Evolutionary conservation across 2,113 vertebrate genomes (phyloP).

Genomic region (Sprattus sprattus): DNA sequence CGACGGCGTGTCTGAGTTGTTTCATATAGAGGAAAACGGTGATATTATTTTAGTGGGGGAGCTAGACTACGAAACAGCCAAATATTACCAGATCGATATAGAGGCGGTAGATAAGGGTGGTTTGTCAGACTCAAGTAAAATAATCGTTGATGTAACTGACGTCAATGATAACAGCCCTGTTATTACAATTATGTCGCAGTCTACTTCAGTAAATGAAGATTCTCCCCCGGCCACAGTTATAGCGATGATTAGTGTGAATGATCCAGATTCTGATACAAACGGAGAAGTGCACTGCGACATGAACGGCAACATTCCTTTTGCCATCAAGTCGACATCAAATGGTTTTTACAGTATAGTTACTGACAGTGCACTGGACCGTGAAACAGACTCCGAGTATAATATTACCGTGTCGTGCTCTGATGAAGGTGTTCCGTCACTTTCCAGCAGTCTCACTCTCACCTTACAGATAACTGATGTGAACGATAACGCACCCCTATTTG

Average conservation of each 20-base stretch:
- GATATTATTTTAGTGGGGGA: neutral
- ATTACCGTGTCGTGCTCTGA: neutral
- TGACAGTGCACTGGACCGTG: slow-evolving; percentile 2
- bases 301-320: slow-evolving; percentile 34
- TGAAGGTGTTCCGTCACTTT: neutral
- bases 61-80: neutral
- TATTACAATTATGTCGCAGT: slow-evolving; percentile 10
- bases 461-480: neutral
- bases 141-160: neutral
- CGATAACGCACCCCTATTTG: slow-evolving; percentile 3
- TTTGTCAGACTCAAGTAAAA: neutral
- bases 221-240: neutral
- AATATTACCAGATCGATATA: slow-evolving; percentile 10
- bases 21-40: neutral
- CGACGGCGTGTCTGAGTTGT: neutral
- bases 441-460: neutral
- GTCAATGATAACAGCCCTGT: neutral
- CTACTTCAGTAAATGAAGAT: neutral
- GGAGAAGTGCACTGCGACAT: neutral
- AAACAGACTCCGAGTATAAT: neutral
- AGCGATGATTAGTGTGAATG: neutral
- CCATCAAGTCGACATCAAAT: slow-evolving; percentile 15
- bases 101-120: neutral
- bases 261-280: neutral
- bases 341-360: slow-evolving; percentile 43